These are phyloP conservation scores for Cryptomyrus ogoouensis DNA, from an alignment of 2,113 vertebrate genomes.

Conservation along the genomic window DNA sequence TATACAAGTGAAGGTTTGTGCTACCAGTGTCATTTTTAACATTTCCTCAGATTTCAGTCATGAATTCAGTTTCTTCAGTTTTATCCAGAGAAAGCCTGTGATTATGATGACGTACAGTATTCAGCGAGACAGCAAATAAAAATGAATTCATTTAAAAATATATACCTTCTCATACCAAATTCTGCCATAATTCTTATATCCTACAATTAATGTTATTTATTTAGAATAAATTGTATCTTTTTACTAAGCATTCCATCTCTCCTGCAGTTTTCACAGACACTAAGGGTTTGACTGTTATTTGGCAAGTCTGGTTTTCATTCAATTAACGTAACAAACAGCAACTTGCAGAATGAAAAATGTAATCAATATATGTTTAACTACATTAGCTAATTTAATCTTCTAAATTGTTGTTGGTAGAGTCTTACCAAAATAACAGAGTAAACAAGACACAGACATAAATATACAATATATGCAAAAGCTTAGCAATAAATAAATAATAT, in stretches of 20 bases:
- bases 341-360: conserved; percentile 6
- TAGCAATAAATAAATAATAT: not conserved
- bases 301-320: conserved; percentile 7
- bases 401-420: conserved; percentile 18
- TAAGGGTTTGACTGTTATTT: not conserved
- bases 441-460: not conserved
- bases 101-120: not conserved
- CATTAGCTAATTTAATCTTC: conserved; percentile 22
- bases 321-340: conserved; percentile 18
- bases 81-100: not conserved
- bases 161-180: not conserved
- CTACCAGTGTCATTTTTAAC: not conserved
- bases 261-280: not conserved
- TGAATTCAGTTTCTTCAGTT: not conserved
- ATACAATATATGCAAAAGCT: not conserved
- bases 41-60: not conserved
- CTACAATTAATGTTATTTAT: not conserved
- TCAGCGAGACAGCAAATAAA: not conserved
- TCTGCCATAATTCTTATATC: too few species aligned
- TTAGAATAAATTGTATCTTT: not conserved
- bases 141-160: not conserved
- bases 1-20: not conserved
- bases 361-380: conserved; percentile 19
- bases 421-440: not conserved
- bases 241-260: not conserved